A percentile compares a stretch with the other conserved stretches of the same genome.
Evolutionary conservation across 2,113 vertebrate genomes (phyloP).

Genomic region (Haemorhous mexicanus): DNA sequence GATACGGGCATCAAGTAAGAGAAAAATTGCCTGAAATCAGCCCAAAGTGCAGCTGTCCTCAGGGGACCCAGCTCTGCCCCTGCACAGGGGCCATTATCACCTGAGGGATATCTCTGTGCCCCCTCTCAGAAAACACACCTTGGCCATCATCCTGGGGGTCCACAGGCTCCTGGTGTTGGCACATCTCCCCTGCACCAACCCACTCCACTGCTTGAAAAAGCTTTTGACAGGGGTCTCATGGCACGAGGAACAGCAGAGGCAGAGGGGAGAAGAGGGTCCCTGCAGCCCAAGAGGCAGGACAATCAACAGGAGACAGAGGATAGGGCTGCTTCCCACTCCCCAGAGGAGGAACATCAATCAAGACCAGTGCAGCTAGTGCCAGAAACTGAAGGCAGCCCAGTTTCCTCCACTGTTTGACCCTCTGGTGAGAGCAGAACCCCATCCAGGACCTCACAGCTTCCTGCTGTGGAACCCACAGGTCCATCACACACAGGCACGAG

Average conservation of each 20-base stretch:
- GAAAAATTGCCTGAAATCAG: not conserved
- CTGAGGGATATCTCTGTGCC: not conserved
- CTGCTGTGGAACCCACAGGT: not conserved
- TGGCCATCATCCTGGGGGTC: not conserved
- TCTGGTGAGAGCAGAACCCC: not conserved
- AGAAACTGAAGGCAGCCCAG: not conserved
- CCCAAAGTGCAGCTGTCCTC: fast-evolving
- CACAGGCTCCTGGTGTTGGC: fast-evolving
- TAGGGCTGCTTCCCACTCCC: not conserved
- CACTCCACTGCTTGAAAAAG: not conserved
- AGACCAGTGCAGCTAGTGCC: not conserved
- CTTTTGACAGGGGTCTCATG: not conserved
- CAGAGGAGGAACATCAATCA: not conserved
- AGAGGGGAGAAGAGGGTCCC: not conserved
- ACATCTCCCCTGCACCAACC: not conserved
- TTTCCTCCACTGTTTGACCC: not conserved
- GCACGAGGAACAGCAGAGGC: fast-evolving
- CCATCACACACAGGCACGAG: fast-evolving
- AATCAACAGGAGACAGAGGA: not conserved
- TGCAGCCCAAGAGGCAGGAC: not conserved
- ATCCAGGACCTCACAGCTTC: not conserved
- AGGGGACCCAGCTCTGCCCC: not conserved
- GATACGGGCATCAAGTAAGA: not conserved
- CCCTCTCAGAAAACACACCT: not conserved
- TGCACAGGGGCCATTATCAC: not conserved